Evolutionary conservation across 2,797 vertebrate species (phyloP).

Genomic region (Cottoperca gobio): DNA sequence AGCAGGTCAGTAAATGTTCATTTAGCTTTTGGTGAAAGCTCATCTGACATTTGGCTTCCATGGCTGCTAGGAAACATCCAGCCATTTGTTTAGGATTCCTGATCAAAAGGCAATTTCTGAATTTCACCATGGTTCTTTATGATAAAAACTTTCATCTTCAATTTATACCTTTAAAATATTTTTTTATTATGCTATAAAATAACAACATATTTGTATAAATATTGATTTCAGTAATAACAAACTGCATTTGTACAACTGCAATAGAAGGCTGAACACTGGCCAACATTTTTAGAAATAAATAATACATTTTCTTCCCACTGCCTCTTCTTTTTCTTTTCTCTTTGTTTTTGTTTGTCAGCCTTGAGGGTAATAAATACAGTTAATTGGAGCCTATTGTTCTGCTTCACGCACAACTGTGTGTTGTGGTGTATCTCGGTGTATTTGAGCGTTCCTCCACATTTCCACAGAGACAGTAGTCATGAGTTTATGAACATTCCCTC

Average conservation of each 20-base stretch:
- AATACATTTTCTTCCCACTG: neutral
- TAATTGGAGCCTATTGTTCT: neutral
- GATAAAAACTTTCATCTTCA: neutral
- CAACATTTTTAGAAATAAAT: neutral
- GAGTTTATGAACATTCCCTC: constrained; percentile 54
- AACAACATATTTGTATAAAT: neutral
- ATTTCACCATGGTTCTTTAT: neutral
- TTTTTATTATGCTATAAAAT: neutral
- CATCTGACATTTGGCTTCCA: neutral
- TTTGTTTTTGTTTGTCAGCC: neutral
- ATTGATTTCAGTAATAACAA: neutral
- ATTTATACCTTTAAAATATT: neutral
- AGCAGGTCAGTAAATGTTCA: no score
- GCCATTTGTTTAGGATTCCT: neutral
- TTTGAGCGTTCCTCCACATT: constrained; percentile 45
- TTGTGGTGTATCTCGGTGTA: constrained; percentile 15
- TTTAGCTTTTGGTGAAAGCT: neutral
- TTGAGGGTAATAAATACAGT: constrained; percentile 1
- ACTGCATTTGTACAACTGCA: neutral
- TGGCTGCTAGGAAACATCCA: neutral
- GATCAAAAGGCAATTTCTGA: neutral
- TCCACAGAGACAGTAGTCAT: constrained; percentile 51
- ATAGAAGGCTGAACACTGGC: neutral
- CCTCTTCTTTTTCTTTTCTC: neutral
- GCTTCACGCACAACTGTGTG: neutral